Percentiles rank a stretch among this genome's conserved stretches.
Evolutionary conservation across 2,113 vertebrate genomes (phyloP).

Genomic region (Ciconia maguari): DNA sequence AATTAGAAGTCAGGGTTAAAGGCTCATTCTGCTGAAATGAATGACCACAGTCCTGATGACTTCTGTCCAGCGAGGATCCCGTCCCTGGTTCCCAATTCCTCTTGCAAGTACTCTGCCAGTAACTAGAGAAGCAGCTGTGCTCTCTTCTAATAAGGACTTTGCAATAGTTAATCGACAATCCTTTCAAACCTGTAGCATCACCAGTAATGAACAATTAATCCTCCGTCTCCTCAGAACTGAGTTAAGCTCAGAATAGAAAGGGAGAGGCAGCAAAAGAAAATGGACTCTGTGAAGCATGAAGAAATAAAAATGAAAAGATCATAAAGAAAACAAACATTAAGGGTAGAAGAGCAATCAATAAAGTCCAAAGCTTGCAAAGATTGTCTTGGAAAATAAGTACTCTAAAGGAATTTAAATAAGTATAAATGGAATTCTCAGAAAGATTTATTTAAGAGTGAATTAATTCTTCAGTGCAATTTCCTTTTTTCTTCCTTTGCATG

Average conservation of each 20-base stretch:
- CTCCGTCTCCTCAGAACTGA: background rate
- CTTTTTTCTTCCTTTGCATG: background rate
- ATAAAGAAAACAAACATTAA: constrained; percentile 57
- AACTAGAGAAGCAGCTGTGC: background rate
- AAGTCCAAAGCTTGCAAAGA: constrained; percentile 24
- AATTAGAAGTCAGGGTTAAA: background rate
- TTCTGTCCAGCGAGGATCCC: background rate
- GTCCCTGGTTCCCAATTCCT: background rate
- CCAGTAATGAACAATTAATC: constrained; percentile 58
- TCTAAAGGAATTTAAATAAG: constrained; percentile 41
- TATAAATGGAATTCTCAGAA: constrained; percentile 38
- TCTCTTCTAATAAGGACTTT: constrained; percentile 7
- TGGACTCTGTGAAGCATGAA: constrained; percentile 48
- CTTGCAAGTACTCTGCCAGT: background rate
- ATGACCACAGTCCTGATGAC: background rate
- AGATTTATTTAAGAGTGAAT: constrained; percentile 14
- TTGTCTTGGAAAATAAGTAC: constrained; percentile 36
- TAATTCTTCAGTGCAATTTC: background rate
- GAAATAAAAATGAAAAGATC: constrained; percentile 58
- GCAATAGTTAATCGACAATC: constrained; percentile 6
- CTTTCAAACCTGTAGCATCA: constrained; percentile 39
- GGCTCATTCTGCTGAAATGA: background rate
- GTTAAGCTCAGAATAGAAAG: constrained; percentile 25
- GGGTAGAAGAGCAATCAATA: constrained; percentile 49
- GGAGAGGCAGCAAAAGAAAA: constrained; percentile 42